Evolutionary conservation across 1,140 invertebrate genomes (phyloP).

Genomic region (Harlomillsia oculata): DNA sequence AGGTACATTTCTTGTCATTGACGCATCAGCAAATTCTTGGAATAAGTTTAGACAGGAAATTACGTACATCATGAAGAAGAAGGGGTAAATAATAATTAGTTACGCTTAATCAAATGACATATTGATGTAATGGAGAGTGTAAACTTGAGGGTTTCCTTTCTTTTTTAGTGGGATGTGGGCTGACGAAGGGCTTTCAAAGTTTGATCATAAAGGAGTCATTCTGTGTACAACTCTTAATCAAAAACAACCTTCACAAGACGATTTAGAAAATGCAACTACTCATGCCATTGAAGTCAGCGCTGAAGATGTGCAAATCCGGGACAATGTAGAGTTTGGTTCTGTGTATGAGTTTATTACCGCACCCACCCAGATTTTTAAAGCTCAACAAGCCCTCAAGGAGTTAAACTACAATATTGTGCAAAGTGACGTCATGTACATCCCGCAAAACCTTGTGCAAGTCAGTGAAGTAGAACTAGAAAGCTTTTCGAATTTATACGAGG

Average conservation of each 20-base stretch:
- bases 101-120: background rate
- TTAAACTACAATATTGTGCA: conserved; percentile 43
- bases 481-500: conserved; percentile 40
- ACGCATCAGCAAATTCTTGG: background rate
- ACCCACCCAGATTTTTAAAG: conserved; percentile 26
- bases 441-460: conserved; percentile 40
- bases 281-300: conserved; percentile 29
- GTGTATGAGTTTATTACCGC: conserved; percentile 25
- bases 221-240: conserved; percentile 11
- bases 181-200: conserved; percentile 1
- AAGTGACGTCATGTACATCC: conserved; percentile 44
- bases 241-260: background rate
- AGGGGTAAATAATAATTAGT: conserved; percentile 5
- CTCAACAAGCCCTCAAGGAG: conserved; percentile 40
- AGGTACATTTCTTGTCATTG: conserved; percentile 11
- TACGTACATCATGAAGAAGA: conserved; percentile 19
- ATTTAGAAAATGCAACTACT: conserved; percentile 14
- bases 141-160: background rate
- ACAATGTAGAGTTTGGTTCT: conserved; percentile 16
- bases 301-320: conserved; percentile 19
- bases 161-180: background rate
- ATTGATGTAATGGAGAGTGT: background rate
- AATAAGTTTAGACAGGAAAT: conserved; percentile 18
- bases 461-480: conserved; percentile 41
- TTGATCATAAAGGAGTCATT: conserved; percentile 25